Base-by-base conservation (phyloP, 2,797 vertebrate species). In the Enteromius treurensis region DNA sequence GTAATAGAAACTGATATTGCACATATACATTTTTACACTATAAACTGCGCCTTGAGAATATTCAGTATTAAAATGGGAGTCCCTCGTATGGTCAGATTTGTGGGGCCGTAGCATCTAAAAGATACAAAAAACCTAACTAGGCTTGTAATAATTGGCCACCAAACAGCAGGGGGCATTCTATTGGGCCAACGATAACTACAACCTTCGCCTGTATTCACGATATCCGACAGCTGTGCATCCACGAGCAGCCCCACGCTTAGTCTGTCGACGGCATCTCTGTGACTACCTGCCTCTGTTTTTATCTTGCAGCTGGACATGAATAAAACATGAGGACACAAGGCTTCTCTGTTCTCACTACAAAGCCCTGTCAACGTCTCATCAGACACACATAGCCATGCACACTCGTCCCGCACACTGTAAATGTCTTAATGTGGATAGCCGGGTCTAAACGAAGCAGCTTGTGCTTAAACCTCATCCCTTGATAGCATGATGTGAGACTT, bases 221-320 rank as follows among this genome's bases (percentile, higher is more conserved):
- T 21, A 79, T 85, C 58, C 49, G 60, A 53, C 67, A 88, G 80
- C 78, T 80, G 77, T 68, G 77, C 76, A 37, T 67, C 65, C 75
- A 29, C 64, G 90, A 91, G 91, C 91, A 91, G 90, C 90, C 89
- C 88, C 89, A 85, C 88, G 91, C 91, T 91, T 88, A 86, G 91
- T 88, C 84, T 91, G 90, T 88, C 88, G 88, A 88, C 88, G 87
- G 91, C 90, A 90, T 93, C 90, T 91, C 89, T 90, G 91, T 93
- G 93, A 93, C 93, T 93, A 91, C 93, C 89, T 90, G 91, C 92
- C 91, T 94, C 92, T 95, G 93, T 94, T 90, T 88, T 80, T 84
- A 93, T 93, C 93, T 93, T 91, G 92, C 93, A 95, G 95, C 95
- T 95, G 95, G 94, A 95, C 92, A 94, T 95, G 93, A 93, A 95